phyloP scores from a whole-genome alignment of 1,140 invertebrate genomes.

The Vanessa atalanta region DNA sequence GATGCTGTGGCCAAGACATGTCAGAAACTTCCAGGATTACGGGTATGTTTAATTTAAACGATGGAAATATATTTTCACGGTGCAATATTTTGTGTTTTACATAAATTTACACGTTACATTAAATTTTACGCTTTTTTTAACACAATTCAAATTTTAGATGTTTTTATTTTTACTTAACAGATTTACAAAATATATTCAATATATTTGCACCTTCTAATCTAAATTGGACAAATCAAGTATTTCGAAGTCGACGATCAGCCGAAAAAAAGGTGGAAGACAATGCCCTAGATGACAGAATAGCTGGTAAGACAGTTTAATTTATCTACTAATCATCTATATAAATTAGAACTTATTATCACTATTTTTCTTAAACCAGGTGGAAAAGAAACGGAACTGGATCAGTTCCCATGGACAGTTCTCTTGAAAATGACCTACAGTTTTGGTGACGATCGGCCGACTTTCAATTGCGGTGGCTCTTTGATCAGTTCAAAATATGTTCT shows the following conservation, averaged over 20 bases:
- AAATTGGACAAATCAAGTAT: conserved; percentile 14
- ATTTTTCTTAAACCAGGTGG: conserved; percentile 51
- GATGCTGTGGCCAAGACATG: conserved; percentile 64
- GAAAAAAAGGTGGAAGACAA: conserved; percentile 38
- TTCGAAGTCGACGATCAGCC: conserved; percentile 12
- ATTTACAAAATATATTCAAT: conserved; percentile 40
- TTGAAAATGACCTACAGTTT: conserved; percentile 56
- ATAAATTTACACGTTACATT: neutral
- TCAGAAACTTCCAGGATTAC: conserved; percentile 46
- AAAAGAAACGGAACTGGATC: conserved; percentile 58
- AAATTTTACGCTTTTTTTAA: neutral
- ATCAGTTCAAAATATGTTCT: conserved; percentile 83
- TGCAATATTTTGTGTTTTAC: neutral
- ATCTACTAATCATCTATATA: neutral
- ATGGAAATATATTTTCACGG: neutral
- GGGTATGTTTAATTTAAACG: conserved; percentile 23
- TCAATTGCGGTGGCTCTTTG: conserved; percentile 83
- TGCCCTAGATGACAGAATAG: conserved; percentile 55
- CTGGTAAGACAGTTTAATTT: conserved; percentile 45
- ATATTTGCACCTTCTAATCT: conserved; percentile 33
- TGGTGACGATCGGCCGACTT: conserved; percentile 40
- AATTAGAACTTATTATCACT: neutral
- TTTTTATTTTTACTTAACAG: conserved; percentile 22
- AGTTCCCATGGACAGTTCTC: conserved; percentile 71
- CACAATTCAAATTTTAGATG: neutral